Evolutionary conservation across 2,888 invertebrate genomes (phyloP).

Genomic region (Lasioglossum oenotherae): DNA sequence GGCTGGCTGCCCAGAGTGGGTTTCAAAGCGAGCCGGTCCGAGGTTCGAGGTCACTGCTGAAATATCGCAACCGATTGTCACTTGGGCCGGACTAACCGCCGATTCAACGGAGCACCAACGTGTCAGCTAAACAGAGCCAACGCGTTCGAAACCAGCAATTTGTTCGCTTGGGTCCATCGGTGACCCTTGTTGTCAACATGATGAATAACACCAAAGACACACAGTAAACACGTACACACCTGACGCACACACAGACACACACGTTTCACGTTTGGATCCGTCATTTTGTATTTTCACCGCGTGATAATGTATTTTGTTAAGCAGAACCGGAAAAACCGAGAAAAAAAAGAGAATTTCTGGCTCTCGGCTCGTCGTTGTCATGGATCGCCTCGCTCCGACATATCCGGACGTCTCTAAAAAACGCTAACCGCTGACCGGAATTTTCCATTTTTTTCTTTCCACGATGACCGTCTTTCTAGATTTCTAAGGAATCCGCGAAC

Average conservation of each 20-base stretch:
- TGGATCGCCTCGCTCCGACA: slow-evolving; percentile 4
- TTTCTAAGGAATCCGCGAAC: slow-evolving; percentile 35
- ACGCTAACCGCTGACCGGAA: not conserved
- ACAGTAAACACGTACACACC: not conserved
- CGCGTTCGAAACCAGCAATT: slow-evolving; percentile 3
- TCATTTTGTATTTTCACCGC: slow-evolving; percentile 33
- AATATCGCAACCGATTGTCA: slow-evolving; percentile 69
- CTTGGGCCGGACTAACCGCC: slow-evolving; percentile 72
- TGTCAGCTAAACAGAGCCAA: not conserved
- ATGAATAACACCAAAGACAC: slow-evolving; percentile 11
- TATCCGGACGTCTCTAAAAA: not conserved
- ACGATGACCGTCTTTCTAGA: slow-evolving; percentile 21
- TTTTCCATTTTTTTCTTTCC: not conserved
- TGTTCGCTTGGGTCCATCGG: not conserved
- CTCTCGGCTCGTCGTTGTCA: slow-evolving; percentile 9
- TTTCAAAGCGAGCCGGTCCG: slow-evolving; percentile 70
- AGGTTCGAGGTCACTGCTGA: slow-evolving; percentile 64
- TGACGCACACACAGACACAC: not conserved
- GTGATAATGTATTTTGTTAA: slow-evolving; percentile 15
- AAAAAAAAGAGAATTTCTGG: not conserved
- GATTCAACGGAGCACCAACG: slow-evolving; percentile 16
- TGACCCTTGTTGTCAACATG: slow-evolving; percentile 12
- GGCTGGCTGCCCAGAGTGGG: slow-evolving; percentile 62
- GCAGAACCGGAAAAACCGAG: not conserved
- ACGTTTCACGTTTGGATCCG: slow-evolving; percentile 22